Percentiles rank a stretch among this genome's conserved stretches.
Evolutionary conservation across 2,797 vertebrate species (phyloP).

Genomic region (Choloepus didactylus): DNA sequence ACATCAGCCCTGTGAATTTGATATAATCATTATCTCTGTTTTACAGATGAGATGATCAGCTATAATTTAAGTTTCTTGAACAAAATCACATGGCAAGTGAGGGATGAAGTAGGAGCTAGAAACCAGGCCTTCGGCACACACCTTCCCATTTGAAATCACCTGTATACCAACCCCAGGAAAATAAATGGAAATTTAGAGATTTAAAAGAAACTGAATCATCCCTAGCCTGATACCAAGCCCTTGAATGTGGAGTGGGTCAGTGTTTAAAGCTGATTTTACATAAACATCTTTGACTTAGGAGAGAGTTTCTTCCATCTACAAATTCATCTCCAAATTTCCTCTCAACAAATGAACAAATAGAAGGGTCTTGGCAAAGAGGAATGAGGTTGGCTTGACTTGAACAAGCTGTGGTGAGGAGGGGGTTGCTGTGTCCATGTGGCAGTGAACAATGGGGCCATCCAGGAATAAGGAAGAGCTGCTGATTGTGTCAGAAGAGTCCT

Average conservation of each 20-base stretch:
- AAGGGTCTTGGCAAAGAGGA: neutral
- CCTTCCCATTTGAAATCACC: neutral
- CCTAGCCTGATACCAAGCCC: neutral
- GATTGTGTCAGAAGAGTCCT: constrained; percentile 12
- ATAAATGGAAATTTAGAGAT: neutral
- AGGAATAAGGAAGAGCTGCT: neutral
- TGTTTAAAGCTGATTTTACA: neutral
- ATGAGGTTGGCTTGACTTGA: neutral
- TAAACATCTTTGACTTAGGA: neutral
- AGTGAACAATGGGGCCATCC: neutral
- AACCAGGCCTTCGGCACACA: neutral
- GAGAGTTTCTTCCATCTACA: neutral
- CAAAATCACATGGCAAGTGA: neutral
- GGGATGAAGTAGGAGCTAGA: neutral
- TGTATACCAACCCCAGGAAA: neutral
- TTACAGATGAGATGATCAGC: constrained; percentile 44
- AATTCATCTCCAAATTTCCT: neutral
- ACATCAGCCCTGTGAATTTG: constrained; percentile 60
- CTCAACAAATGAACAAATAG: neutral
- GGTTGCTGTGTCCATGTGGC: neutral
- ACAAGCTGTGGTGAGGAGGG: accelerated
- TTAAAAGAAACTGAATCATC: neutral
- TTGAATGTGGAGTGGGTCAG: neutral
- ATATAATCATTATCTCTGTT: constrained; percentile 44
- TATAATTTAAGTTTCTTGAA: neutral